Percentiles rank a stretch among this genome's conserved stretches.
Evolutionary conservation across 2,113 vertebrate genomes (phyloP).

Genomic region (Lanius ludovicianus): DNA sequence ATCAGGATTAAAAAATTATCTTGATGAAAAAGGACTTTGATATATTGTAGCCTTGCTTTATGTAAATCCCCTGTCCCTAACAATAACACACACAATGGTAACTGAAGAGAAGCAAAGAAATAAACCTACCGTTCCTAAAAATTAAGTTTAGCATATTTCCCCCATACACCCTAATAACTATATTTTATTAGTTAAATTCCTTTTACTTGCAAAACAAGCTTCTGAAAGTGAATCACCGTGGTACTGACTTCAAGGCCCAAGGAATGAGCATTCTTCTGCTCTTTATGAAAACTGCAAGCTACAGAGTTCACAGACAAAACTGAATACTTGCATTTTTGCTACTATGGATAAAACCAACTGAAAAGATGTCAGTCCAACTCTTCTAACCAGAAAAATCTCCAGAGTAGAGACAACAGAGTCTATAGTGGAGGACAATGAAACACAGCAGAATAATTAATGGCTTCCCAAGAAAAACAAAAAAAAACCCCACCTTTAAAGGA

Average conservation of each 20-base stretch:
- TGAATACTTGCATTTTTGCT: neutral
- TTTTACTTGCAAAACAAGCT: neutral
- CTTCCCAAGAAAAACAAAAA: neutral
- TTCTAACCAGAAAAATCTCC: neutral
- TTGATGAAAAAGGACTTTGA: neutral
- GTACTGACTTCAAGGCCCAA: neutral
- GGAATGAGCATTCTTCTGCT: neutral
- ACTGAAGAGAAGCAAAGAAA: neutral
- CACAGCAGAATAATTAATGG: neutral
- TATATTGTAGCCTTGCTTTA: neutral
- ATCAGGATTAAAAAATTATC: neutral
- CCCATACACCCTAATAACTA: neutral
- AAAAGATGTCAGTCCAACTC: neutral
- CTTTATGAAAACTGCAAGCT: neutral
- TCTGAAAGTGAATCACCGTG: neutral
- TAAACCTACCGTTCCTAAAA: neutral
- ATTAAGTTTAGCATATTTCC: neutral
- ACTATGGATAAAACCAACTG: neutral
- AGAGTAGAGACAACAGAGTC: neutral
- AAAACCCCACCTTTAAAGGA: neutral
- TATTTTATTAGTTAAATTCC: neutral
- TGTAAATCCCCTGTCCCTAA: neutral
- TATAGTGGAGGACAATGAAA: neutral
- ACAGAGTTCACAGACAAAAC: neutral
- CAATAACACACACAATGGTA: neutral